These are phyloP conservation scores for Halcyon smyrnensis DNA, from an alignment of 2,797 vertebrate species.

Conservation along the genomic window DNA sequence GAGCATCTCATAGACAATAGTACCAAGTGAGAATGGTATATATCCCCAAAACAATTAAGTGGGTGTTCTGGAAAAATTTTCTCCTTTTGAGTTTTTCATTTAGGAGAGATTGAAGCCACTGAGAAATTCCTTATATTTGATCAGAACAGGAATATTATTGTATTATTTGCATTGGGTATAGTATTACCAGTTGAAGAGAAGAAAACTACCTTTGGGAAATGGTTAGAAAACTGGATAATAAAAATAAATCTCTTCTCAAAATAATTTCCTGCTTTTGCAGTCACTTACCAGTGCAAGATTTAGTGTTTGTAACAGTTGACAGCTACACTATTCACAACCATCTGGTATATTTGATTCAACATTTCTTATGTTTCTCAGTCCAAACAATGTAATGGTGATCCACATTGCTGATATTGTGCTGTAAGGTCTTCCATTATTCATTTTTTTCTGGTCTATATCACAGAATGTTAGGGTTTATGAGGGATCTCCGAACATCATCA, in stretches of 20 bases:
- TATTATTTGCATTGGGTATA: not conserved
- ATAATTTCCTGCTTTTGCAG: not conserved
- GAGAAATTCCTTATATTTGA: not conserved
- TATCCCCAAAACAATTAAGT: not conserved
- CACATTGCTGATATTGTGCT: not conserved
- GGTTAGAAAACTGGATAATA: not conserved
- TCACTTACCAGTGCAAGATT: not conserved
- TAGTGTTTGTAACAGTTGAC: not conserved
- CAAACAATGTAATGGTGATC: not conserved
- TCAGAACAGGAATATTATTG: not conserved
- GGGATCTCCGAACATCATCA: too few relatives aligned
- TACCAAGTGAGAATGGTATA: not conserved
- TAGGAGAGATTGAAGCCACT: not conserved
- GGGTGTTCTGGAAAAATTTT: not conserved
- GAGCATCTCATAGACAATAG: not conserved
- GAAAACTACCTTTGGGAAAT: not conserved
- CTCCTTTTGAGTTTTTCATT: not conserved
- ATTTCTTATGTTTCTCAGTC: not conserved
- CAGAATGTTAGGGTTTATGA: too few relatives aligned
- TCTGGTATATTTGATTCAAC: not conserved
- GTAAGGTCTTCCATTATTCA: not conserved
- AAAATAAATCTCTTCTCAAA: not conserved
- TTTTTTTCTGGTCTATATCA: not conserved
- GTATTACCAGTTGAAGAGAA: not conserved
- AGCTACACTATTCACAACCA: not conserved